Conservation (phyloP, 2,888 invertebrate genomes). For the Leucoptera coffeella region DNA sequence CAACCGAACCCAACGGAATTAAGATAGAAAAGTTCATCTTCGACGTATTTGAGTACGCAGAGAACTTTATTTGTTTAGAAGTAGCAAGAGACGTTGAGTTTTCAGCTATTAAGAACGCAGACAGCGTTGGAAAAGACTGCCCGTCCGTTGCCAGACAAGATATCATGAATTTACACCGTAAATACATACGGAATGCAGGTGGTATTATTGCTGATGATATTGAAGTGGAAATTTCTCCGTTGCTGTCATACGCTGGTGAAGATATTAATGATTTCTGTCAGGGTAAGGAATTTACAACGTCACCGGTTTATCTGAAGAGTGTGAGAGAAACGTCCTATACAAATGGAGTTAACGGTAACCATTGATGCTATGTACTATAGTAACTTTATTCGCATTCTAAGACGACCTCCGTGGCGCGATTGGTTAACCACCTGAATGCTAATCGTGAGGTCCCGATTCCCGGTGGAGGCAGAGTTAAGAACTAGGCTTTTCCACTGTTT, state of each 20-base stretch:
- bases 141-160: conserved; percentile 81
- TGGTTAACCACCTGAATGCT: too few relatives aligned
- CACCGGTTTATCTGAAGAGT: conserved; percentile 57
- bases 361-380: conserved; percentile 15
- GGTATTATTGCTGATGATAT: conserved; percentile 61
- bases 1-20: conserved; percentile 86
- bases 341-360: conserved; percentile 33
- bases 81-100: conserved; percentile 89
- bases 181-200: conserved; percentile 76
- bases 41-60: conserved; percentile 93
- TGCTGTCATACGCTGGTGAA: conserved; percentile 88
- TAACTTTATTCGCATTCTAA: too few relatives aligned
- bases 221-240: conserved; percentile 87
- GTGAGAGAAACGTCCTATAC: conserved; percentile 18
- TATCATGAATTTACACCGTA: conserved; percentile 68
- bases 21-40: conserved; percentile 99
- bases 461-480: too few relatives aligned
- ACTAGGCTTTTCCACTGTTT: too few relatives aligned
- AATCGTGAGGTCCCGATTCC: too few relatives aligned
- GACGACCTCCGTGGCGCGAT: too few relatives aligned
- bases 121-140: conserved; percentile 82
- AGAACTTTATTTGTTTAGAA: conserved; percentile 90
- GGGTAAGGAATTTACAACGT: conserved; percentile 59
- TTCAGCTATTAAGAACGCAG: conserved; percentile 93
- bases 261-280: conserved; percentile 62